Evolutionary conservation across 2,113 vertebrate genomes (phyloP).

Genomic region (Proterorhinus semilunaris): DNA sequence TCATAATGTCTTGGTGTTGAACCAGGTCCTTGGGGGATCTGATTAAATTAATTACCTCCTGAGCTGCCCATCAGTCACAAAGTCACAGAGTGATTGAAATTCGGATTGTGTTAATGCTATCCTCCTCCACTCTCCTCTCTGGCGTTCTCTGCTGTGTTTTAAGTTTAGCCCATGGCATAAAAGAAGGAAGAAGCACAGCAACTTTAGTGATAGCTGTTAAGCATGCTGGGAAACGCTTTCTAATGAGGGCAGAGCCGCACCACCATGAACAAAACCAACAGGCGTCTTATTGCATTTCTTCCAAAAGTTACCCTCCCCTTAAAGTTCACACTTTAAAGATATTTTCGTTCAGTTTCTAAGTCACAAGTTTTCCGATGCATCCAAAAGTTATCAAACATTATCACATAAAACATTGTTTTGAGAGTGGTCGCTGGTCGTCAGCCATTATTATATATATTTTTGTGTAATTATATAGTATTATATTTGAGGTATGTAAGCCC

Average conservation of each 20-base stretch:
- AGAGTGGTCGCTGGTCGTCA: too few species aligned
- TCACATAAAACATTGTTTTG: too few species aligned
- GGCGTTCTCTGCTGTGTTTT: conserved; percentile 31
- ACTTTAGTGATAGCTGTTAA: conserved; percentile 33
- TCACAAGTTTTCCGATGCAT: not conserved
- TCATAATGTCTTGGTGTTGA: conserved; percentile 32
- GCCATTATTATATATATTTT: too few species aligned
- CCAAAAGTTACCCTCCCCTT: conserved; percentile 38
- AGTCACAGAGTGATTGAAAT: conserved; percentile 21
- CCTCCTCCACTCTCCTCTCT: conserved; percentile 25
- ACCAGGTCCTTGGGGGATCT: conserved; percentile 40
- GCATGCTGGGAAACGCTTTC: conserved; percentile 61
- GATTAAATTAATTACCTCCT: conserved; percentile 53
- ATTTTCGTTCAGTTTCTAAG: not conserved
- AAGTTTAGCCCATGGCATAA: conserved; percentile 46
- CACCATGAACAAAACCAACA: conserved; percentile 57
- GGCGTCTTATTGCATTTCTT: conserved; percentile 34
- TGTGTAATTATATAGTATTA: too few species aligned
- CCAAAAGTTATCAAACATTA: too few species aligned
- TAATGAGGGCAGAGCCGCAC: conserved; percentile 63
- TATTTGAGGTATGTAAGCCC: too few species aligned
- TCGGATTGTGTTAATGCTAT: conserved; percentile 47
- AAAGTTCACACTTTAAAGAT: conserved; percentile 30
- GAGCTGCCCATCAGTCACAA: conserved; percentile 41
- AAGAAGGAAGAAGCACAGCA: not conserved